Percentiles rank a stretch among this genome's conserved stretches.
Evolutionary conservation across 2,113 vertebrate genomes (phyloP).

Genomic region (Amazona vittata): DNA sequence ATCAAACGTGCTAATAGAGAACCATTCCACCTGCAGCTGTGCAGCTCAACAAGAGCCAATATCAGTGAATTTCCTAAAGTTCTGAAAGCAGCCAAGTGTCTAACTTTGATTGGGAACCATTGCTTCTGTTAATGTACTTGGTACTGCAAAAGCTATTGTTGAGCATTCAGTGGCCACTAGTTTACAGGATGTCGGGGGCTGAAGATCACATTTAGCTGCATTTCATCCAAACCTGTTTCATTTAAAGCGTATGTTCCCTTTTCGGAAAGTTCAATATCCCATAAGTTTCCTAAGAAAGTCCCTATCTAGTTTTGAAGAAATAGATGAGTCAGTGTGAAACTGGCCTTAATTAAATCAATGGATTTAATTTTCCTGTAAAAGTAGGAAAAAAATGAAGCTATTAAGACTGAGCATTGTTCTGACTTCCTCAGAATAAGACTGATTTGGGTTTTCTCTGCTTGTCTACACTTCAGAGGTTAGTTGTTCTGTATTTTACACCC

Average conservation of each 20-base stretch:
- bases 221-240: not conserved
- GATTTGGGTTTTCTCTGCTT: not conserved
- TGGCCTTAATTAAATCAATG: not conserved
- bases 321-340: not conserved
- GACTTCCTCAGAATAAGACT: not conserved
- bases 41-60: not conserved
- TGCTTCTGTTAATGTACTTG: slow-evolving; percentile 12
- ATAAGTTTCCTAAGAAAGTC: not conserved
- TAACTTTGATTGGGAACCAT: not conserved
- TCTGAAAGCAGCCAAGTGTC: not conserved
- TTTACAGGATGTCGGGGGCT: not conserved
- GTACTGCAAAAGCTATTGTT: not conserved
- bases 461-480: not conserved
- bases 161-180: not conserved
- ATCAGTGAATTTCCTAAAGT: not conserved
- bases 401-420: not conserved
- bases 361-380: slow-evolving; percentile 7
- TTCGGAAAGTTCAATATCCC: not conserved
- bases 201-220: not conserved
- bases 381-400: not conserved
- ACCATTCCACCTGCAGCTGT: not conserved
- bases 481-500: not conserved
- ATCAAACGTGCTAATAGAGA: not conserved
- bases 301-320: not conserved
- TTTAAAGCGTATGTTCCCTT: not conserved